phyloP scores from a whole-genome alignment of 2,888 invertebrate species.

The Arge pagana region DNA sequence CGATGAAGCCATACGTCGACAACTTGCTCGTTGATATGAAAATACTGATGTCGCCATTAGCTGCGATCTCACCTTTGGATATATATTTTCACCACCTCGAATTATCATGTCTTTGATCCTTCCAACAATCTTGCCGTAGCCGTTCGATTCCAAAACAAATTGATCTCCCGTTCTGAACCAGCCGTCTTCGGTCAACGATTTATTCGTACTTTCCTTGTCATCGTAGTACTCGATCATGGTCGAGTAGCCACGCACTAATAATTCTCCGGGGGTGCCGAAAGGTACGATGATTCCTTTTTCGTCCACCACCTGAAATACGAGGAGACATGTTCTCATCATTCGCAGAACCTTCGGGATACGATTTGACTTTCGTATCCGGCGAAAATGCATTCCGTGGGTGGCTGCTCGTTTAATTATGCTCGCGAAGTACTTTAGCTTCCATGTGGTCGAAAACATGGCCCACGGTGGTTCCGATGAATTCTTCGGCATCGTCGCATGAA shows the following conservation, averaged over 20 bases:
- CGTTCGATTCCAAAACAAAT: constrained; percentile 69
- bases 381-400: too few species aligned
- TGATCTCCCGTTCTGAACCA: constrained; percentile 89
- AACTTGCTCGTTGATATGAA: too few species aligned
- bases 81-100: constrained; percentile 83
- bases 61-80: constrained; percentile 69
- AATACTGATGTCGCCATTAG: too few species aligned
- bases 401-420: constrained; percentile 3
- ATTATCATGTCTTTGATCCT: constrained; percentile 79
- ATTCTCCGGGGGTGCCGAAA: constrained; percentile 73
- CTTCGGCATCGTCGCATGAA: constrained; percentile 56
- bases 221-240: constrained; percentile 84
- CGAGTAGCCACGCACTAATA: constrained; percentile 74
- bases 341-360: too few species aligned
- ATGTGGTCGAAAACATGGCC: constrained; percentile 63
- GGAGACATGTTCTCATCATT: too few species aligned
- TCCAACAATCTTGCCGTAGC: constrained; percentile 74
- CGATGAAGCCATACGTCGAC: too few species aligned
- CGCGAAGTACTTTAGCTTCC: constrained; percentile 62
- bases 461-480: constrained; percentile 60
- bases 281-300: constrained; percentile 68
- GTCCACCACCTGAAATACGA: constrained; percentile 75
- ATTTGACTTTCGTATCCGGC: too few species aligned
- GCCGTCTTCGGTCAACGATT: constrained; percentile 67
- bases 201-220: constrained; percentile 74